Evolutionary conservation across 2,113 vertebrate species (phyloP).

Genomic region (Scartelaos histophorus): DNA sequence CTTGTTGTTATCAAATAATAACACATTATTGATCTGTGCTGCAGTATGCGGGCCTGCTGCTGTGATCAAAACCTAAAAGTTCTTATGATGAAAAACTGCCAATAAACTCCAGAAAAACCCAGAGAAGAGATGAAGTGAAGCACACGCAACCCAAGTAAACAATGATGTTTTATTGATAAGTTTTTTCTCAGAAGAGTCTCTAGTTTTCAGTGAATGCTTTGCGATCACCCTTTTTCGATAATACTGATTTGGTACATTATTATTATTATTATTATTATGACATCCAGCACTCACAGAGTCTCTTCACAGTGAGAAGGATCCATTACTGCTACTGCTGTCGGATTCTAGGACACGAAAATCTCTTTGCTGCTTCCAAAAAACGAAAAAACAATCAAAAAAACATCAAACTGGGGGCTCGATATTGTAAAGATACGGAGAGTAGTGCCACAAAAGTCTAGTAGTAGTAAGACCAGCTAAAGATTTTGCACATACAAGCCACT

Average conservation of each 20-base stretch:
- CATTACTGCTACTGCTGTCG: constrained; percentile 80
- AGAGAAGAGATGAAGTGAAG: constrained; percentile 54
- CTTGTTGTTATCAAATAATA: background rate
- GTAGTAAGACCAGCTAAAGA: constrained; percentile 83
- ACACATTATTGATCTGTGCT: background rate
- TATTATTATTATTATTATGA: constrained; percentile 73
- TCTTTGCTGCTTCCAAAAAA: constrained; percentile 64
- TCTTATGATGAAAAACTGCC: background rate
- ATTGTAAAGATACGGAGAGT: constrained; percentile 77
- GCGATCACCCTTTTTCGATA: constrained; percentile 75
- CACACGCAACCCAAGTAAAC: constrained; percentile 73
- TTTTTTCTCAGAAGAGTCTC: constrained; percentile 79
- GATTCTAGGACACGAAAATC: constrained; percentile 77
- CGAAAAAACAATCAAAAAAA: constrained; percentile 68
- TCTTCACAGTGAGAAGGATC: constrained; percentile 82
- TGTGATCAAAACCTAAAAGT: background rate
- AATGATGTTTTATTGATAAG: constrained; percentile 83
- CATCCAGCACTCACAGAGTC: constrained; percentile 79
- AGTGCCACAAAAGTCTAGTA: constrained; percentile 82
- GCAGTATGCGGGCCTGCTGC: background rate
- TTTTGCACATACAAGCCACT: constrained; percentile 85
- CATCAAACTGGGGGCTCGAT: constrained; percentile 72
- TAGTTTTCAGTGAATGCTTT: constrained; percentile 75
- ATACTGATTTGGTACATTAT: constrained; percentile 85
- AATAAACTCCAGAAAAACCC: constrained; percentile 9